These are phyloP conservation scores for Caerostris darwini DNA, from an alignment of 1,140 invertebrate species.

Conservation along the genomic window DNA sequence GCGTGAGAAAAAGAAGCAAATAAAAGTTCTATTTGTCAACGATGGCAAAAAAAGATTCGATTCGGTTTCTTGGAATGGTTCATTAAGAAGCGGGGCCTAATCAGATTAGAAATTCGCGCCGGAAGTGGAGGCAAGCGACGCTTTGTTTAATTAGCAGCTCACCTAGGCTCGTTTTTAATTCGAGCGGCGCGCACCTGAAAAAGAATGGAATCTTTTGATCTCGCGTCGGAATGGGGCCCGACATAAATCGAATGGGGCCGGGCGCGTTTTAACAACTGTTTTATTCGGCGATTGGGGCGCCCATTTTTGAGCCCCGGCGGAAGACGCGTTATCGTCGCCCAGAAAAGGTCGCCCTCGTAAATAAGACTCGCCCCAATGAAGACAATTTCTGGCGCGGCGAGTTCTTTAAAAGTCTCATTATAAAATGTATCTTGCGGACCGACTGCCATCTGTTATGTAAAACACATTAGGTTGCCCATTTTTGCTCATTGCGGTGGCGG, in stretches of 20 bases:
- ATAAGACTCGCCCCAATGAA: conserved; percentile 65
- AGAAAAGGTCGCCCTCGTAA: conserved; percentile 69
- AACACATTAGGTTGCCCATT: conserved; percentile 78
- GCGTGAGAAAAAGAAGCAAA: neutral
- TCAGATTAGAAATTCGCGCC: conserved; percentile 50
- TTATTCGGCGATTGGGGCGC: conserved; percentile 57
- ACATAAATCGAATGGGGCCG: neutral
- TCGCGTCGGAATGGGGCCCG: neutral
- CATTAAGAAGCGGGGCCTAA: conserved; percentile 51
- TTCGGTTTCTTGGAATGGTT: conserved; percentile 31
- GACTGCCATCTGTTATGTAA: conserved; percentile 78
- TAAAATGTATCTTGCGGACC: conserved; percentile 68
- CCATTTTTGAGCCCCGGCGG: conserved; percentile 27
- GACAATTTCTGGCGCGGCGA: conserved; percentile 70
- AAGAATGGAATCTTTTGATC: conserved; percentile 21
- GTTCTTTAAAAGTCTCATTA: conserved; percentile 77
- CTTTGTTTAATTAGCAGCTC: conserved; percentile 40
- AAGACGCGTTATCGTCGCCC: conserved; percentile 3
- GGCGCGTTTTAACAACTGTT: conserved; percentile 66
- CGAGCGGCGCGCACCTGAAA: neutral
- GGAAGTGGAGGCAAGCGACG: neutral
- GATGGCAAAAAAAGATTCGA: neutral
- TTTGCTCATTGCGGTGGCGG: conserved; percentile 70
- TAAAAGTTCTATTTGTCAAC: conserved; percentile 1
- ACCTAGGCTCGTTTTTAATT: neutral